Base-by-base conservation (phyloP, 2,113 vertebrate species). In the Gadus macrocephalus region DNA sequence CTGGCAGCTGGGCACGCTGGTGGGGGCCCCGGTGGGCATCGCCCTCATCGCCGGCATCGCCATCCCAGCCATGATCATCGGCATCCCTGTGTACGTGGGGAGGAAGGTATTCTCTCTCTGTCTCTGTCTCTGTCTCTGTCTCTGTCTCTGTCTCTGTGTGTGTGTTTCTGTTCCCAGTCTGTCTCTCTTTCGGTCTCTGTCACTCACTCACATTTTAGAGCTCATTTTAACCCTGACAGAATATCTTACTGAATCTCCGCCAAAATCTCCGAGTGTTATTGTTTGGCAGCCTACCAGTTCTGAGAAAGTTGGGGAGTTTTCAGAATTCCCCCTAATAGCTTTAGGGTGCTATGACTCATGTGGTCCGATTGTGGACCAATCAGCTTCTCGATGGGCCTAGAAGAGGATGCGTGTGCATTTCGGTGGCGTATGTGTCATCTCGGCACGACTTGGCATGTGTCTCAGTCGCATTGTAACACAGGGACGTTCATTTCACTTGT, bases 11-110 rank as follows among this genome's bases (percentile, higher is more conserved):
- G 97, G 97, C 64, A 99, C 97, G 0, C 91, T 99, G 78, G 97
- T 98, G n/a, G 97, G 97, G 2, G 97, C 97, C 15, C 97, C 97
- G 0, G 95, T 99, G 8, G 97, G 97, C 78, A 99, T 99, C 64
- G 97, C 97, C n/a, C 92, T 99, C 69, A 98, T 99, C 72, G 97
- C 97, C 11, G 97, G 97, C 79, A 98, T 99, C 69, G 96, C 97
- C 79, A 95, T 99, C 75, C 97, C 97, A 4, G 97, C 97, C 3
- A 98, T 99, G 97, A 97, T 98, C 78, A 98, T 99, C 65, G 97
- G 97, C 56, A 99, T 98, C 78, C 97, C 97, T 5, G 97, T 99
- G 1, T 99, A 99, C 28, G 97, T 98, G 74, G 97, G 97, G 66
- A 93, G 96, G 38, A 98, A 98, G 97, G 97, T 98, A 35, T 35